Evolutionary conservation across 2,113 vertebrate species (phyloP), one percentile per base, ranked within the genome.

Genomic region (Galeopterus variegatus): DNA sequence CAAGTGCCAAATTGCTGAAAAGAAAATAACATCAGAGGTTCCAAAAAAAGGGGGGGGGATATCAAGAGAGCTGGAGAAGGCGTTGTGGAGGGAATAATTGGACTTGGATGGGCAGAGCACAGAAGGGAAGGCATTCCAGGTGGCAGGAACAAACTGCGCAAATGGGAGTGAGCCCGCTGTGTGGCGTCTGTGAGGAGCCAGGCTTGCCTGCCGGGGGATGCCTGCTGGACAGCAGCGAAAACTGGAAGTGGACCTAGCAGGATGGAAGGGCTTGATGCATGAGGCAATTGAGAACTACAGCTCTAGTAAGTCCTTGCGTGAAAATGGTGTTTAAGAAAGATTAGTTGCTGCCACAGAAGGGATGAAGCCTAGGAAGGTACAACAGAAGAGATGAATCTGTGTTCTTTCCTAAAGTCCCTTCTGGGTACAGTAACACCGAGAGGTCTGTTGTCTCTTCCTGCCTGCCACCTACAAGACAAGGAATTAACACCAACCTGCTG

Each of bases 11-110:
- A 62, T 0, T 75, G 73, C 54, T 28, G 7, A 88, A 4, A 14
- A 96, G 84, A 83, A 82, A 85, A 26, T 31, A 76, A 93, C 19
- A 50, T 21, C 62, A 92, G 54, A 60, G 17, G 1, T 64, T 88
- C 52, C 72, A 52, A 60, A 84, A 62, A 15, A 31, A 45, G 24
- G 54, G 31, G 28, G 52, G 24, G 54, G 31, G 28, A 4, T 31
- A 11, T 23, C 19, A 18, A 79, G 70, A 70, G 48, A 26, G 77
- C 10, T 62, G n/a, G 33, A 93, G 62, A 36, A 41, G 52, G 14
- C 41, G 54, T 19, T 41, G 9, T 23, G 72, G 85, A 54, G 54
- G 60, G 77, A 52, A 54, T 33, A 62, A 11, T 0, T 50, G 65
- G 52, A 64, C 26, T 3, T 60, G 90, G 21, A 77, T 19, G 18